Evolutionary conservation across 2,797 vertebrate species (phyloP), one percentile per base, ranked within the genome.

Genomic region (Scyliorhinus canicula): DNA sequence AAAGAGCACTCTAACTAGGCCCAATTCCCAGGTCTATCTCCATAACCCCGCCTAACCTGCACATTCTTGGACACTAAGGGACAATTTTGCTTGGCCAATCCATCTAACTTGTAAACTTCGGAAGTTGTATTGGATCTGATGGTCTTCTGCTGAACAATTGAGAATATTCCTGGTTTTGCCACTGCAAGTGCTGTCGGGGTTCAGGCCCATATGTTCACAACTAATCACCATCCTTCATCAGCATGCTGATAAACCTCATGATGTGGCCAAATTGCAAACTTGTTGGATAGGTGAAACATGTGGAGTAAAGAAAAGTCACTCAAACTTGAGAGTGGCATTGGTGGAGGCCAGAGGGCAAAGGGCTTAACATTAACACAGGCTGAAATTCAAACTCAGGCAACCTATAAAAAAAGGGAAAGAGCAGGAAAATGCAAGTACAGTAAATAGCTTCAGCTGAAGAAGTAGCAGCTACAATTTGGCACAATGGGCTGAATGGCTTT

Each of bases 321-420:
- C 44, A 40, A 60, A 91, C 24, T 90, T 90, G 57, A 63, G 57
- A 60, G 35, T 63, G 1, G 24, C n/a, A 63, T 40, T 60, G 35
- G 35, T 63, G 88, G 60, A 91, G 44, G 88, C 14, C 1, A 6
- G 52, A n/a, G 31, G 31, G 50, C 24, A 65, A 60, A 90, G 35
- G 6, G 55, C 35, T 90, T 90, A 90, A 24, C 21, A 55, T 65
- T n/a, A 3, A 44, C 4, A 44, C 19, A 26, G 60, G 9, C 35
- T 65, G 57, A n/a, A n/a, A 44, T 91, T 91, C 16, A 91, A 91
- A 91, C 57, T 91, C 57, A 40, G 35, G 88, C 31, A 88, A 86
- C 9, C 50, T 5, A 55, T 55, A 35, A 7, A 63, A 60, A 44
- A 40, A 60, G 52, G 7, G 19, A 60, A 7, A 44, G n/a, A 65